phyloP scores from a whole-genome alignment of 2,797 vertebrate genomes.

The Ctenosaura bakeri region DNA sequence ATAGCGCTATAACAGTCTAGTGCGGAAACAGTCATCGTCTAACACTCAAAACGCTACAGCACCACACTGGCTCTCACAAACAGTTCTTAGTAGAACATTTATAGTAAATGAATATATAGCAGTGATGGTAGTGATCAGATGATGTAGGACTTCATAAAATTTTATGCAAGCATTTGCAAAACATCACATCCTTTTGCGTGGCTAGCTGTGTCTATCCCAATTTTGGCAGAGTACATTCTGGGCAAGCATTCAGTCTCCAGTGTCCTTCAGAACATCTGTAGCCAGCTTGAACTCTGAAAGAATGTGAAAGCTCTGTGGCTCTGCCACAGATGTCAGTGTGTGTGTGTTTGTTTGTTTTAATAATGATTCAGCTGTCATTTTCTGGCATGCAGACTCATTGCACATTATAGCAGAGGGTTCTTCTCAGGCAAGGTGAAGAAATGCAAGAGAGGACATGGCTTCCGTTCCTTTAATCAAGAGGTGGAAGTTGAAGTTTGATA shows the following conservation, averaged over 20 bases:
- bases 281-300: not conserved
- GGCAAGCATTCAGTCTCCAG: slow-evolving; percentile 6
- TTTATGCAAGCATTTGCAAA: not conserved
- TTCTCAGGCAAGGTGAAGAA: not conserved
- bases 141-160: not conserved
- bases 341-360: not conserved
- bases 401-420: not conserved
- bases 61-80: too few relatives aligned
- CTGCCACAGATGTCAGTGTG: not conserved
- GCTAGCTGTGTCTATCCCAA: not conserved
- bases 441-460: not conserved
- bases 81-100: not conserved
- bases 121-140: not conserved
- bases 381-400: accelerated
- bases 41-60: too few relatives aligned
- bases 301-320: not conserved
- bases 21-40: too few relatives aligned
- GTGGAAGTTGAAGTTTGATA: not conserved
- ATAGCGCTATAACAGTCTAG: too few relatives aligned
- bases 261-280: slow-evolving; percentile 26
- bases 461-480: not conserved
- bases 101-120: not conserved
- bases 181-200: not conserved
- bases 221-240: not conserved
- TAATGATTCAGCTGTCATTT: not conserved